Evolutionary conservation across 2,888 invertebrate species (phyloP).

Genomic region (Oxycera nigricornis): DNA sequence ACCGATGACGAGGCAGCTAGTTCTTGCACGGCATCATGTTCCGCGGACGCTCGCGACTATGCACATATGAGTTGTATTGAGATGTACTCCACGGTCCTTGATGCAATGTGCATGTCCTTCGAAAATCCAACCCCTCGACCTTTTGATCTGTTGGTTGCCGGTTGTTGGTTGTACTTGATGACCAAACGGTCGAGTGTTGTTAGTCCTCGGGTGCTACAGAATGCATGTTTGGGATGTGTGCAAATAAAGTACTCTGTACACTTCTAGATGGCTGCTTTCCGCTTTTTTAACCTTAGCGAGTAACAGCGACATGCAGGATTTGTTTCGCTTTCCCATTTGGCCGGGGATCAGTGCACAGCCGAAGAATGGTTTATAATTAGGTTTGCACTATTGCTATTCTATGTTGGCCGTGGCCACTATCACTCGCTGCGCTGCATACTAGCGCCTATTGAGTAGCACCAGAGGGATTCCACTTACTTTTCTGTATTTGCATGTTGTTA

Average conservation of each 20-base stretch:
- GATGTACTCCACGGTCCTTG: conserved; percentile 45
- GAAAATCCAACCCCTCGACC: conserved; percentile 43
- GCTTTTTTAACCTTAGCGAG: conserved; percentile 43
- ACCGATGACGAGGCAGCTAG: not conserved
- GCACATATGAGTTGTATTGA: conserved; percentile 45
- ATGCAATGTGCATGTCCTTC: conserved; percentile 46
- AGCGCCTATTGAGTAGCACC: conserved; percentile 40
- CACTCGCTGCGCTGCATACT: conserved; percentile 37
- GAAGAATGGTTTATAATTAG: conserved; percentile 41
- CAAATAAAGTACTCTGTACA: conserved; percentile 47
- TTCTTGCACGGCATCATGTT: conserved; percentile 13
- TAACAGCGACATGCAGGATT: conserved; percentile 29
- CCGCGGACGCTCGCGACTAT: conserved; percentile 15
- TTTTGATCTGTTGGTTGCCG: conserved; percentile 43
- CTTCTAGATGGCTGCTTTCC: conserved; percentile 45
- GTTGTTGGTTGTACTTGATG: conserved; percentile 43
- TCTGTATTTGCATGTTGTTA: conserved; percentile 47
- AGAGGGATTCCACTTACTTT: conserved; percentile 49
- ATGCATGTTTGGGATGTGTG: conserved; percentile 47
- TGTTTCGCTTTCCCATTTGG: conserved; percentile 45
- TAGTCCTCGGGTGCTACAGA: conserved; percentile 44
- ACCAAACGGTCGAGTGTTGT: conserved; percentile 42
- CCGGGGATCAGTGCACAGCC: conserved; percentile 37
- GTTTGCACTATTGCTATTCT: conserved; percentile 44
- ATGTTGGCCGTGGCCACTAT: conserved; percentile 45